A percentile compares a stretch with the other conserved stretches of the same genome.
Evolutionary conservation across 2,113 vertebrate species (phyloP).

Genomic region (Sakesphorus luctuosus): DNA sequence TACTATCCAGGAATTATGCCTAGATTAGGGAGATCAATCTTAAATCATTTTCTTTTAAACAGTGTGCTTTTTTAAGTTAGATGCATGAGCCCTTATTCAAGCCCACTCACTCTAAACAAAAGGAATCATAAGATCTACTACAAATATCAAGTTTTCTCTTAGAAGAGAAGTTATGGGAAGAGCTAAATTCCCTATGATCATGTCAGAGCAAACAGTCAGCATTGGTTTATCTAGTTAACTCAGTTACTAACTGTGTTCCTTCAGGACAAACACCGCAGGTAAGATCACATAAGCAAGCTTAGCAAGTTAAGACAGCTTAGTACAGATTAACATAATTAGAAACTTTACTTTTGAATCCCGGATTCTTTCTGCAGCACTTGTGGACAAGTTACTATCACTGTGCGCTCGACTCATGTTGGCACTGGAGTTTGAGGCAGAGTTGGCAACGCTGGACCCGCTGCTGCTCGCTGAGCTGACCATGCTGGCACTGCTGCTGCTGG

Average conservation of each 20-base stretch:
- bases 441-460: slow-evolving; percentile 84
- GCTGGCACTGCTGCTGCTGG: slow-evolving; percentile 88
- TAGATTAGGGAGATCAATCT: neutral
- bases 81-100: neutral
- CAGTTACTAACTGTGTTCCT: neutral
- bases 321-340: neutral
- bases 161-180: neutral
- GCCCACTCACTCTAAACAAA: neutral
- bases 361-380: slow-evolving; percentile 94
- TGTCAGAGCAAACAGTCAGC: neutral
- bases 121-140: neutral
- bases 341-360: slow-evolving; percentile 94
- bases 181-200: neutral
- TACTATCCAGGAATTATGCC: neutral
- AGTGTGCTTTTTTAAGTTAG: neutral
- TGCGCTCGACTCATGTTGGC: slow-evolving; percentile 95
- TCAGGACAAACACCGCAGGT: neutral
- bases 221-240: neutral
- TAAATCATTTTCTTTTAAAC: neutral
- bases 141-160: neutral
- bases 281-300: neutral
- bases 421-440: slow-evolving; percentile 89
- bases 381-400: slow-evolving; percentile 93
- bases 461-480: slow-evolving; percentile 95
- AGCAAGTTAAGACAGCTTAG: neutral